phyloP scores from a whole-genome alignment of 1,140 invertebrate genomes.

The Drosophila nebulosa region DNA sequence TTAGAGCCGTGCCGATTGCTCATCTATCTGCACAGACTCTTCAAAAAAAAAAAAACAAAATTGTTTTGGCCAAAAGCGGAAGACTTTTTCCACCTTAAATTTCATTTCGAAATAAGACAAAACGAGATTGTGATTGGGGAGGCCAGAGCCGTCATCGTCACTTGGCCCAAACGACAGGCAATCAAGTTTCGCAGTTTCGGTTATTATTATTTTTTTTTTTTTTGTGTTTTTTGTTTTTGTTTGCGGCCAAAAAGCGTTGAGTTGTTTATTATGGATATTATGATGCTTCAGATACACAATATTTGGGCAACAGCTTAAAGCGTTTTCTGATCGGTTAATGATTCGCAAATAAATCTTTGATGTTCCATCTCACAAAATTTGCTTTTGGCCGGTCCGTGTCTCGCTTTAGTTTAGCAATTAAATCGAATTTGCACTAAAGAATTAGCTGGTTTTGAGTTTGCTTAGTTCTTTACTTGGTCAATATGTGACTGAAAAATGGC shows the following conservation, averaged over 20 bases:
- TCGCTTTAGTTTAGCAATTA: constrained; percentile 28
- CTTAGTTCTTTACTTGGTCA: not conserved
- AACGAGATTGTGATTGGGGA: constrained; percentile 52
- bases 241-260: constrained; percentile 38
- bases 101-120: constrained; percentile 6
- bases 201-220: constrained; percentile 8
- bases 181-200: constrained; percentile 56
- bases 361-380: constrained; percentile 19
- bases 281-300: constrained; percentile 28
- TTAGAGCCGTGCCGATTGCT: constrained; percentile 61
- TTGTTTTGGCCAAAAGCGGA: constrained; percentile 37
- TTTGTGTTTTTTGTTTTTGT: constrained; percentile 5
- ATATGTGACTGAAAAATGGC: constrained; percentile 22
- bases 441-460: not conserved
- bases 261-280: constrained; percentile 53
- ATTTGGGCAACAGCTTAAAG: not conserved
- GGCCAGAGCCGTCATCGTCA: constrained; percentile 37
- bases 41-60: not conserved
- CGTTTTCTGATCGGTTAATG: constrained; percentile 7
- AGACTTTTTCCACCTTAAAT: constrained; percentile 15
- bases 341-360: constrained; percentile 35
- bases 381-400: not conserved
- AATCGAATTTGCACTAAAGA: constrained; percentile 23
- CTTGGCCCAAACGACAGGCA: constrained; percentile 53
- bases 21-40: constrained; percentile 23